Conservation (phyloP, 2,888 invertebrate genomes). For the Callinectes sapidus region DNA sequence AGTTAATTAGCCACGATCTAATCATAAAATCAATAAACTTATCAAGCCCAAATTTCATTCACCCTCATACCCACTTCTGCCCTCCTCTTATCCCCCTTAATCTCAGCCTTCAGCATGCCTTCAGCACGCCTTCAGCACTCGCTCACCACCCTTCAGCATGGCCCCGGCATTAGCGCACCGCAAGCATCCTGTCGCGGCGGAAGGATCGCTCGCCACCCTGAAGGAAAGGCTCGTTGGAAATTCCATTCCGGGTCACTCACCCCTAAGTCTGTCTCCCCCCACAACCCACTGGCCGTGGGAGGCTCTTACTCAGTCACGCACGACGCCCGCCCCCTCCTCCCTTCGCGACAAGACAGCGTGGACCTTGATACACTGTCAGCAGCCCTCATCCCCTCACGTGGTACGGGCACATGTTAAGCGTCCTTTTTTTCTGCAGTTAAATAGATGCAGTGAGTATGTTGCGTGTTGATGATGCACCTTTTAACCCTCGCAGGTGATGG, state of each 20-base stretch:
- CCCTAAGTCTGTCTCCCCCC: background rate
- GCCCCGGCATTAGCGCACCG: slow-evolving; percentile 15
- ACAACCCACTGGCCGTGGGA: background rate
- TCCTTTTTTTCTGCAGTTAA: background rate
- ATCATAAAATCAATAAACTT: background rate
- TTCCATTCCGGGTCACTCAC: slow-evolving; percentile 48
- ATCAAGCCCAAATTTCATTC: background rate
- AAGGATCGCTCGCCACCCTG: background rate
- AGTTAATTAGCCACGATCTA: background rate
- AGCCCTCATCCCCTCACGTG: slow-evolving; percentile 13
- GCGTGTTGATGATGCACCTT: background rate
- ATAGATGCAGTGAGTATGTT: background rate
- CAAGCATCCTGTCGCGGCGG: slow-evolving; percentile 18
- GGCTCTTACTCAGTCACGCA: slow-evolving; percentile 31
- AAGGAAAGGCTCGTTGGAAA: slow-evolving; percentile 41
- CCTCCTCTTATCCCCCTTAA: background rate
- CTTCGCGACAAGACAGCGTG: slow-evolving; percentile 21
- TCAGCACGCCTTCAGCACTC: background rate
- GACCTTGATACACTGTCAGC: background rate
- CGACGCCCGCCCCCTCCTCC: background rate
- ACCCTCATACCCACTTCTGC: background rate
- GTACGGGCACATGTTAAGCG: background rate
- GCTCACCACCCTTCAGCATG: background rate
- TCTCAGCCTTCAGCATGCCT: background rate
- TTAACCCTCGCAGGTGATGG: background rate